phyloP scores from a whole-genome alignment of 2,888 invertebrate species.

The Aproaerema taeniolella region DNA sequence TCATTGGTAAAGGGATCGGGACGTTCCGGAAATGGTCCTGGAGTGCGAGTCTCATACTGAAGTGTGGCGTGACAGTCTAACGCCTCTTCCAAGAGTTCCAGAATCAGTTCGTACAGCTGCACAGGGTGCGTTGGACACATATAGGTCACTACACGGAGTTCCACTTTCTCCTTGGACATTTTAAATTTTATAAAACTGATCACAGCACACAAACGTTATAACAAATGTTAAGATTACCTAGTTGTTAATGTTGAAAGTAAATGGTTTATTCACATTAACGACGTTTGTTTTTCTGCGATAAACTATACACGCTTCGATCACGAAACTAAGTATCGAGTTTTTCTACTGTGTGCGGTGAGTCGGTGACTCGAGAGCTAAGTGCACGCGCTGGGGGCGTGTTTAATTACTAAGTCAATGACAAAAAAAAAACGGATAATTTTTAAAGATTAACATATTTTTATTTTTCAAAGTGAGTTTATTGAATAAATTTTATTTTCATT shows the following conservation, averaged over 20 bases:
- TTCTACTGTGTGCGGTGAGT: no score
- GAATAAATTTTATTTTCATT: no score
- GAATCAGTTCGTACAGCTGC: conserved; percentile 75
- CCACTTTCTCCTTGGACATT: conserved; percentile 50
- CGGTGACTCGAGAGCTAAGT: no score
- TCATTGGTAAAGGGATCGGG: conserved; percentile 74
- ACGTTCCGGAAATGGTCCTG: conserved; percentile 67
- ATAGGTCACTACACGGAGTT: conserved; percentile 77
- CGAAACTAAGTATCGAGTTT: conserved; percentile 27
- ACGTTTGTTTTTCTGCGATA: conserved; percentile 28
- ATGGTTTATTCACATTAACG: conserved; percentile 8
- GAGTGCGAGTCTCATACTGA: conserved; percentile 77
- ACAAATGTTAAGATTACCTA: no score
- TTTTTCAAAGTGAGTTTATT: no score
- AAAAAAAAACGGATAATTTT: no score
- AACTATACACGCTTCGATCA: conserved; percentile 38
- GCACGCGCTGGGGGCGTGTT: no score
- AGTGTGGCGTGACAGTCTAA: conserved; percentile 67
- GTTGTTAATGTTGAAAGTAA: background rate
- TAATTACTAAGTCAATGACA: no score
- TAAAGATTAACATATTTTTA: no score
- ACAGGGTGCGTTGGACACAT: conserved; percentile 80
- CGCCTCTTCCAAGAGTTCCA: conserved; percentile 73
- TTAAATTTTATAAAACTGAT: no score
- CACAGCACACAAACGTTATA: no score